phyloP scores from a whole-genome alignment of 2,797 vertebrate genomes.

The Triplophysa yarkandensis region DNA sequence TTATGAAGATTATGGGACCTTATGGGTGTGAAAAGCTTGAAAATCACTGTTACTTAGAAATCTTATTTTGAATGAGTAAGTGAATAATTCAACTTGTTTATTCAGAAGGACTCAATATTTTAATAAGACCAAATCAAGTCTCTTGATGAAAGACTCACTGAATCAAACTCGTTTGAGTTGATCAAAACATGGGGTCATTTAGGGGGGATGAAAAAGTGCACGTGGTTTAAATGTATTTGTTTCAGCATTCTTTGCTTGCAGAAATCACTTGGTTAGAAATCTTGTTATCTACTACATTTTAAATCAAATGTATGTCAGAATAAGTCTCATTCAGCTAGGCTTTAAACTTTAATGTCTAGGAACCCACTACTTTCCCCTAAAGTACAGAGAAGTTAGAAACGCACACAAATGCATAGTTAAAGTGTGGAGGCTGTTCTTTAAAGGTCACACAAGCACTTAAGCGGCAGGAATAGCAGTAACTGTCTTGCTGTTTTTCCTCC shows the following conservation, averaged over 20 bases:
- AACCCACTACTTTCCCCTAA: not conserved
- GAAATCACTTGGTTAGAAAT: not conserved
- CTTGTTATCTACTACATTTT: not conserved
- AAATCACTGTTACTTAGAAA: no score
- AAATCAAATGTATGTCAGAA: not conserved
- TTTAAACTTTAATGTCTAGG: not conserved
- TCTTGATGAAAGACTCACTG: no score
- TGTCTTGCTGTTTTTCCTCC: conserved; percentile 5
- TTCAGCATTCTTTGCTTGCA: not conserved
- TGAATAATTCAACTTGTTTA: no score
- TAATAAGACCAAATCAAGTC: no score
- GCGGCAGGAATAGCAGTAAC: conserved; percentile 6
- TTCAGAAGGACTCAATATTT: no score
- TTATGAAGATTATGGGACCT: no score
- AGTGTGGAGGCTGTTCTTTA: conserved; percentile 40
- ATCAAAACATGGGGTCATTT: no score
- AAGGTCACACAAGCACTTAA: conserved; percentile 45
- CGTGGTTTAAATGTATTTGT: not conserved
- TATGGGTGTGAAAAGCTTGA: no score
- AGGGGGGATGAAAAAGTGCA: not conserved
- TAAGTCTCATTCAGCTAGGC: not conserved
- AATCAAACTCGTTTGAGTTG: no score
- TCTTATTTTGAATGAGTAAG: no score
- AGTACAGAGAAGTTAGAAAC: conserved; percentile 13
- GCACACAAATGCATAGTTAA: conserved; percentile 8